Evolutionary conservation across 2,888 invertebrate species (phyloP), one percentile per base, ranked within the genome.

Genomic region (Parnassius glacialis): DNA sequence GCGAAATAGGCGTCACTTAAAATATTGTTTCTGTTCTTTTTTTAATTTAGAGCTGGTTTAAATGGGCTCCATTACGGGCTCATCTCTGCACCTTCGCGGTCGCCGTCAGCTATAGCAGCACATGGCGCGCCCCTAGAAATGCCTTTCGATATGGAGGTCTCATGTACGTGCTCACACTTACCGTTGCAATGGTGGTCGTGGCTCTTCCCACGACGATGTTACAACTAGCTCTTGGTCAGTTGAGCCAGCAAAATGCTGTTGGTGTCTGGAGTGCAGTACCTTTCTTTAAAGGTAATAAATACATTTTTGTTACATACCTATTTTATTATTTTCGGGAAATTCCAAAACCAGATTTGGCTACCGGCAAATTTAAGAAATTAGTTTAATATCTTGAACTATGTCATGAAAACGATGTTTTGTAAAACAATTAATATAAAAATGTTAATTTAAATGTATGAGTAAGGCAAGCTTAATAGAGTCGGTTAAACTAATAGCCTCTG

Each of bases 181-280:
- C 92, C 2, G 73, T 86, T 11, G 84, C 93, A 1, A 81, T 92
- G 65, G 65, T 92, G 9, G 65, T 85, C 3, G 81, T 94, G 16
- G 94, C 93, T 2, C 77, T 94, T 45, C 94, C 94, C 0, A 76
- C 93, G n/a, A 83, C 92, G 1, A 87, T 94, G 68, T 82, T 94
- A 59, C 94, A 94, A 78, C 84, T 94, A 20, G 93, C 94, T 0
- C 80, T 94, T 1, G 94, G 94, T 9, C 94, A 94, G 76, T 86
- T 94, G 61, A 93, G 94, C 62, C 94, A 94, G 75, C 94, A 94
- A 71, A 94, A 94, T 42, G 92, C 93, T 20, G 93, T 93, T 7
- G 94, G 94, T 55, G 85, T 93, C 20, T 94, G 94, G 94, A 88
- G 93, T 67, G 94, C 94, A 1, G 93, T 94, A 48, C 94, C 94